Conservation (phyloP, 2,888 invertebrate species). For the Pollenia griseotomentosa region DNA sequence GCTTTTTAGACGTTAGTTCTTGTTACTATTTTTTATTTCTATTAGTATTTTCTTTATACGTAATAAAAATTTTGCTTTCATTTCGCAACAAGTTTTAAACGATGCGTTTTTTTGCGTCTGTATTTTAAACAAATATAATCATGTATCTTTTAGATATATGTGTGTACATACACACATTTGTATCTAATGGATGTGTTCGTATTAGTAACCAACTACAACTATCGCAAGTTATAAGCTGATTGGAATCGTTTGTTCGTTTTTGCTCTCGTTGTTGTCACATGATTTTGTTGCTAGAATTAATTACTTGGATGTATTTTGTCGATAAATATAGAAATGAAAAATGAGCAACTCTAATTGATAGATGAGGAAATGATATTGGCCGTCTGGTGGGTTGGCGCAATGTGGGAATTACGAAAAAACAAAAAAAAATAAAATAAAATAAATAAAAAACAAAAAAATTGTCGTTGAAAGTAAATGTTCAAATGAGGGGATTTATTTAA, state of each 20-base stretch:
- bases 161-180: background rate
- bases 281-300: conserved; percentile 69
- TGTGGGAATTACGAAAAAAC: conserved; percentile 45
- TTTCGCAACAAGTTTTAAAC: conserved; percentile 73
- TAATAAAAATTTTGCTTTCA: conserved; percentile 76
- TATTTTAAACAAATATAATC: background rate
- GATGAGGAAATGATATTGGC: conserved; percentile 68
- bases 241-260: conserved; percentile 45
- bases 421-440: conserved; percentile 11
- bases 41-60: conserved; percentile 79
- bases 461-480: conserved; percentile 49
- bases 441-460: background rate
- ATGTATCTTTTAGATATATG: background rate
- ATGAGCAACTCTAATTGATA: conserved; percentile 66
- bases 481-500: background rate
- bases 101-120: conserved; percentile 68
- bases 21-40: conserved; percentile 63
- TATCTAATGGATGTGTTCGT: background rate
- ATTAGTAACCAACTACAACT: conserved; percentile 47
- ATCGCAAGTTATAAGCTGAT: conserved; percentile 58
- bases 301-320: conserved; percentile 66
- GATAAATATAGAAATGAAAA: conserved; percentile 64
- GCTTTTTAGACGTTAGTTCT: conserved; percentile 36
- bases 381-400: conserved; percentile 62
- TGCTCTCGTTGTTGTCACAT: conserved; percentile 66